Percentiles rank a stretch among this genome's conserved stretches.
These are phyloP conservation scores for Scolopax rusticola DNA, from an alignment of 2,797 vertebrate species.

Conservation along the genomic window DNA sequence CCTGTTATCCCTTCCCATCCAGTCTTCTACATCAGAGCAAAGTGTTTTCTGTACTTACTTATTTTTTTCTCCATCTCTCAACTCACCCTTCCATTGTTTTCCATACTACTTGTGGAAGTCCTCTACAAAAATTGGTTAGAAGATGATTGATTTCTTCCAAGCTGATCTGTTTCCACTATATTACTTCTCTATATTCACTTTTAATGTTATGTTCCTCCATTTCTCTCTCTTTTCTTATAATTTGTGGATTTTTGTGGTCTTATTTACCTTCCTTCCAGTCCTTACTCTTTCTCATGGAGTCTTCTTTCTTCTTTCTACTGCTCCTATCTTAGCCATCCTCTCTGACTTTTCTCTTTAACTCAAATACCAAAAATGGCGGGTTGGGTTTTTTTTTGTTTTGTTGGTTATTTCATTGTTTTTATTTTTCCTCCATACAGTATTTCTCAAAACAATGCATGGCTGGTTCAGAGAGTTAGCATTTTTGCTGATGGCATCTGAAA, in stretches of 20 bases:
- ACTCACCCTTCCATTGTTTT: not conserved
- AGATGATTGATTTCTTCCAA: not conserved
- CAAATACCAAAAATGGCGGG: fast-evolving
- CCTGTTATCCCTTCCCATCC: fast-evolving
- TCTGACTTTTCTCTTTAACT: not conserved
- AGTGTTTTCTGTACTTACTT: not conserved
- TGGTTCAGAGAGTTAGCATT: not conserved
- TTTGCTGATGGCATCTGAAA: not conserved
- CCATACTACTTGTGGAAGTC: not conserved
- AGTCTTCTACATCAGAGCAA: not conserved
- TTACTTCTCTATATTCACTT: not conserved
- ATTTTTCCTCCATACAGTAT: not conserved
- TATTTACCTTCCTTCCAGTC: not conserved
- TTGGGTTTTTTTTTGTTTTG: not conserved
- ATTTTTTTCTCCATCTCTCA: not conserved
- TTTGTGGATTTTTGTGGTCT: not conserved
- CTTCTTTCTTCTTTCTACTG: not conserved
- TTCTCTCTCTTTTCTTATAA: not conserved
- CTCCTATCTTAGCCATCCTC: not conserved
- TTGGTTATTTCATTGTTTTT: not conserved
- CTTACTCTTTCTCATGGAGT: not conserved
- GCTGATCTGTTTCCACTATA: not conserved
- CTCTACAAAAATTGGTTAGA: not conserved
- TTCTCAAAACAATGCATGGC: not conserved
- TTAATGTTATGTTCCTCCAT: not conserved